Evolutionary conservation across 2,797 vertebrate genomes (phyloP).

Genomic region (Falco novaeseelandiae): DNA sequence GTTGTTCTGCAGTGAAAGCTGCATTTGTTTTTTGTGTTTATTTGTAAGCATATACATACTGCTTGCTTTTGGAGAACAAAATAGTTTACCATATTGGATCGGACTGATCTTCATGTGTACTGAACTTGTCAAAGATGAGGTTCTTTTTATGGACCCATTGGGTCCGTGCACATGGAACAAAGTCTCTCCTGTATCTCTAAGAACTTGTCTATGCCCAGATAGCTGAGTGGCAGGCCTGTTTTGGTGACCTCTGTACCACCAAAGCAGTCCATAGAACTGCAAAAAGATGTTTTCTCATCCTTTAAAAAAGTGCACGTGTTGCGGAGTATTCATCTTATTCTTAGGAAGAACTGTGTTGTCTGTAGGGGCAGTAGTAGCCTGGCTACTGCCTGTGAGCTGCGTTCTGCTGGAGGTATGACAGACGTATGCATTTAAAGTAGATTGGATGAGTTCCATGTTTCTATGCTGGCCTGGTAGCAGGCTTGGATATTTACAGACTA

Average conservation of each 20-base stretch:
- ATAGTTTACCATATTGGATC: not conserved
- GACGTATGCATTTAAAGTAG: accelerated
- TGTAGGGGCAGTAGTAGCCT: not conserved
- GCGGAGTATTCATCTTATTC: not conserved
- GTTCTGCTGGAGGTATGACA: not conserved
- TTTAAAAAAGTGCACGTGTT: not conserved
- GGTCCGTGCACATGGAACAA: accelerated
- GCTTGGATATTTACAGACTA: not conserved
- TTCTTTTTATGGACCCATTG: not conserved
- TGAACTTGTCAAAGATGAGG: not conserved
- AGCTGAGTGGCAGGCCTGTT: accelerated
- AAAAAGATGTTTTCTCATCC: not conserved
- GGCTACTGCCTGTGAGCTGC: not conserved
- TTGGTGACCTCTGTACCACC: not conserved
- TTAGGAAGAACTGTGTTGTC: not conserved
- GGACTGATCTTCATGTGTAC: not conserved
- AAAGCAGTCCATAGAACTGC: not conserved
- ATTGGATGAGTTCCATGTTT: not conserved
- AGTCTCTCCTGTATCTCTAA: not conserved
- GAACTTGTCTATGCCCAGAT: not conserved
- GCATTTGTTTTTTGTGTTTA: not conserved
- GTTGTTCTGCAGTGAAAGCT: not conserved
- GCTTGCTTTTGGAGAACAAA: not conserved
- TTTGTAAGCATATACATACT: not conserved
- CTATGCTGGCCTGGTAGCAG: not conserved